Conservation (phyloP, 2,888 invertebrate species). For the Escarpia spicata region DNA sequence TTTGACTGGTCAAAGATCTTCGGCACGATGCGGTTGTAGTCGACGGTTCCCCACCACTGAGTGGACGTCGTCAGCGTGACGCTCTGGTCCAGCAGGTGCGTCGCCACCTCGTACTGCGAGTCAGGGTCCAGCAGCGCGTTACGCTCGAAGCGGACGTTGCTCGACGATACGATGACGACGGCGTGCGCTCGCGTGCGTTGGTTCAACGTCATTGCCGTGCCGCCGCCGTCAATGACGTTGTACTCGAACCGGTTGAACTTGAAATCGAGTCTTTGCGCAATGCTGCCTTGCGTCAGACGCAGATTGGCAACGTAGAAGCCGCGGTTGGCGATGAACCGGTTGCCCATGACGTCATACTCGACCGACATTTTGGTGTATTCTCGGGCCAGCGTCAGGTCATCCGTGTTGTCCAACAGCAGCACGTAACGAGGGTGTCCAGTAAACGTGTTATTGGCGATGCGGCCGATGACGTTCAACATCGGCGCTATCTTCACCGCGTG, state of each 20-base stretch:
- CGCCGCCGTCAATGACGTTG: constrained; percentile 86
- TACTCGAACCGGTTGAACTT: constrained; percentile 87
- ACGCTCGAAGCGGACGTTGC: constrained; percentile 86
- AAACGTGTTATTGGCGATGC: constrained; percentile 83
- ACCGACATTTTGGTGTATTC: constrained; percentile 61
- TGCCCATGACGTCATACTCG: constrained; percentile 66
- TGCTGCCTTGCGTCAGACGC: constrained; percentile 87
- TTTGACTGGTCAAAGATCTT: constrained; percentile 61
- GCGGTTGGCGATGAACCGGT: constrained; percentile 87
- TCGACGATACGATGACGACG: constrained; percentile 88
- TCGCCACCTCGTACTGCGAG: constrained; percentile 93
- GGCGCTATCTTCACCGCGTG: constrained; percentile 62
- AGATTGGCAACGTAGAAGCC: constrained; percentile 89
- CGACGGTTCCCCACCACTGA: constrained; percentile 84
- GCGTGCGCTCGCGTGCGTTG: constrained; percentile 94
- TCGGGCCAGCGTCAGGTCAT: constrained; percentile 59
- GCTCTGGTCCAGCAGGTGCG: constrained; percentile 85
- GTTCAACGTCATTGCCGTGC: constrained; percentile 71
- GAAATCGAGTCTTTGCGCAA: constrained; percentile 82
- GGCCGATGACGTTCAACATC: constrained; percentile 61
- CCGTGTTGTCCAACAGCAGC: constrained; percentile 82
- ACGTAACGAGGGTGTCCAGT: constrained; percentile 80
- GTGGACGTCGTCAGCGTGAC: constrained; percentile 84
- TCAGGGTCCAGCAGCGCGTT: constrained; percentile 92
- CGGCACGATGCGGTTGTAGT: constrained; percentile 48